These are phyloP conservation scores for Tachysurus vachellii DNA, from an alignment of 2,113 vertebrate species.

Conservation along the genomic window DNA sequence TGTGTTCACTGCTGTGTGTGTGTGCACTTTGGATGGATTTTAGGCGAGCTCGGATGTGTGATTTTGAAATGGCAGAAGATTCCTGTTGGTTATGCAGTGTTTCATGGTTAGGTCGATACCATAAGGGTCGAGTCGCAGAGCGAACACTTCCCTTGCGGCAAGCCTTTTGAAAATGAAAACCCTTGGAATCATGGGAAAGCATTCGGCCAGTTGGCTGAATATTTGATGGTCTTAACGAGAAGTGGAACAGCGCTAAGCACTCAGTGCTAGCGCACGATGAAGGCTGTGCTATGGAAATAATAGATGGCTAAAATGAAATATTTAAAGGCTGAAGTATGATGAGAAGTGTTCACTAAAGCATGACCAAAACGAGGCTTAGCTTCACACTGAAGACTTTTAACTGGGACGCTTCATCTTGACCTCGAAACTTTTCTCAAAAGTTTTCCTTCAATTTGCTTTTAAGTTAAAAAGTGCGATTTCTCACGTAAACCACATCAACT, in stretches of 20 bases:
- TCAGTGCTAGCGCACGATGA: conserved; percentile 58
- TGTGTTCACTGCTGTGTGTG: too few relatives aligned
- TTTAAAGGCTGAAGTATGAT: conserved; percentile 62
- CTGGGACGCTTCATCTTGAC: conserved; percentile 25
- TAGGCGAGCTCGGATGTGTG: background rate
- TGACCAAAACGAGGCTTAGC: conserved; percentile 19
- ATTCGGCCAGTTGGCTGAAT: conserved; percentile 68
- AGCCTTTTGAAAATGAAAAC: conserved; percentile 66
- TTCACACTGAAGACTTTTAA: conserved; percentile 27
- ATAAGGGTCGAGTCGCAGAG: background rate
- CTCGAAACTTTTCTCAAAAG: conserved; percentile 16
- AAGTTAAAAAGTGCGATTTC: background rate
- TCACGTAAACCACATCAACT: background rate
- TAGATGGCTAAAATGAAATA: conserved; percentile 67
- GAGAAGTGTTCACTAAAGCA: conserved; percentile 44
- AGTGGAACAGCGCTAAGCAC: conserved; percentile 72
- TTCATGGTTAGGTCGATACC: conserved; percentile 9
- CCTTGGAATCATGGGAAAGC: conserved; percentile 53
- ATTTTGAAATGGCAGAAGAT: background rate
- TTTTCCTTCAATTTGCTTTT: background rate
- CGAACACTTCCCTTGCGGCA: conserved; percentile 50
- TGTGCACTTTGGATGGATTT: background rate
- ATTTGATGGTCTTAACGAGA: conserved; percentile 71
- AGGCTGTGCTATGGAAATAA: conserved; percentile 59
- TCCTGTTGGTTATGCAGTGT: background rate